Percentiles rank a stretch among this genome's conserved stretches.
Evolutionary conservation across 2,888 invertebrate genomes (phyloP).

Genomic region (Scaptomyza parva): DNA sequence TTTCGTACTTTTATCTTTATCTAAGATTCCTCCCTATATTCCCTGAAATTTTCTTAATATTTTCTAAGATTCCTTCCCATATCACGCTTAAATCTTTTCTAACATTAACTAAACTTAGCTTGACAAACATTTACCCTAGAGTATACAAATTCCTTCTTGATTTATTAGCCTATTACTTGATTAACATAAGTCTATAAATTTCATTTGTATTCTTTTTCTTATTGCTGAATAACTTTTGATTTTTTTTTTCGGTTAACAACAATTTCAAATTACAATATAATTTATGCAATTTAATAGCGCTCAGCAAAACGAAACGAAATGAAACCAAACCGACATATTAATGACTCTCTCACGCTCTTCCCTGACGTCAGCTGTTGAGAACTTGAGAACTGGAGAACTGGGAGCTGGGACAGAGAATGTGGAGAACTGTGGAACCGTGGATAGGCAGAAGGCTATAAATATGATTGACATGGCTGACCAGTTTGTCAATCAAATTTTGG

Average conservation of each 20-base stretch:
- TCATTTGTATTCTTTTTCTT: constrained; percentile 6
- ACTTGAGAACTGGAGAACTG: constrained; percentile 8
- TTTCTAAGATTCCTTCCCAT: no score
- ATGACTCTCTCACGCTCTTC: constrained; percentile 63
- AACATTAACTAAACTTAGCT: no score
- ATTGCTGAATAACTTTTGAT: constrained; percentile 36
- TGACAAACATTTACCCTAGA: neutral
- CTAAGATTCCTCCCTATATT: no score
- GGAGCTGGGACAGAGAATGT: neutral
- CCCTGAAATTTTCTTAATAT: no score
- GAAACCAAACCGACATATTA: constrained; percentile 62
- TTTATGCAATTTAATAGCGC: constrained; percentile 68
- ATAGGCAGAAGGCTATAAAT: constrained; percentile 77
- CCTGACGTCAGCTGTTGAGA: constrained; percentile 43
- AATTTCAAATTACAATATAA: constrained; percentile 75
- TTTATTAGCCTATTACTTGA: constrained; percentile 24
- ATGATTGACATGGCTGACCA: constrained; percentile 68
- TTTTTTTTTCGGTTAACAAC: no score
- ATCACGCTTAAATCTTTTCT: no score
- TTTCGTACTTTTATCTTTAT: no score
- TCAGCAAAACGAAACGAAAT: constrained; percentile 35
- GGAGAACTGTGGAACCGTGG: no score
- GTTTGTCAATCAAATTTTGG: constrained; percentile 71
- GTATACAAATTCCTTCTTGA: no score
- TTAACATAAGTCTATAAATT: constrained; percentile 8